Conservation (phyloP, 2,113 vertebrate genomes). For the Menidia beryllina region DNA sequence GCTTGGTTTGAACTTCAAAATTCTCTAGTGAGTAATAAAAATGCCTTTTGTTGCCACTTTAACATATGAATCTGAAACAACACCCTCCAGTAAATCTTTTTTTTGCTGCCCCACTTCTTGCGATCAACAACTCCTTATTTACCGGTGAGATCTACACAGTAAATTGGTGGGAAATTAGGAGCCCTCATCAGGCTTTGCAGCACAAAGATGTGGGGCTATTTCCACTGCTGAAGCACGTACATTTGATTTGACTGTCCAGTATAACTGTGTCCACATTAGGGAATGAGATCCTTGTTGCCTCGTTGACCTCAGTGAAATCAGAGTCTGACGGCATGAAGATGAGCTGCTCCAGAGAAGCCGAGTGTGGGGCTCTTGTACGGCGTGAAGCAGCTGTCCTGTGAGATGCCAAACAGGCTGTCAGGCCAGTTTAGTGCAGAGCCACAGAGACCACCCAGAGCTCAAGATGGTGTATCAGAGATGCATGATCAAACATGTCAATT, state of each 20-base stretch:
- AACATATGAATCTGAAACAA: neutral
- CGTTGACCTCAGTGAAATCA: conserved; percentile 13
- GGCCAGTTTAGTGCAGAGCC: conserved; percentile 33
- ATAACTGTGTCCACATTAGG: conserved; percentile 17
- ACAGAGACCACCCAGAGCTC: conserved; percentile 49
- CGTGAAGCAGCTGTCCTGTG: conserved; percentile 6
- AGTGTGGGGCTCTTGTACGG: conserved; percentile 4
- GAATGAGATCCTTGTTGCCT: no score
- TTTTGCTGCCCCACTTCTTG: no score
- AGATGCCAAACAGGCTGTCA: conserved; percentile 54
- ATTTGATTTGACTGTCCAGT: neutral
- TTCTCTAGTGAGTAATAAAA: no score
- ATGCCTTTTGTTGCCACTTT: no score
- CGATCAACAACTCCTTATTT: neutral
- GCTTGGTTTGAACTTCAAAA: no score
- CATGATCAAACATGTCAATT: conserved; percentile 71
- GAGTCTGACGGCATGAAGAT: conserved; percentile 26
- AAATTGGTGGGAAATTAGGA: neutral
- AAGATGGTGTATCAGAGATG: conserved; percentile 67
- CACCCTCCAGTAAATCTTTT: neutral
- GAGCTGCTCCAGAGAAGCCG: conserved; percentile 17
- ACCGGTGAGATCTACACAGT: neutral
- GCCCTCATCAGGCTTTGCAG: no score
- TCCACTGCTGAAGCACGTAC: no score
- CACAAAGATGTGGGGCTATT: no score